Evolutionary conservation across 2,888 invertebrate genomes (phyloP).

Genomic region (Dermolepida albohirtum): DNA sequence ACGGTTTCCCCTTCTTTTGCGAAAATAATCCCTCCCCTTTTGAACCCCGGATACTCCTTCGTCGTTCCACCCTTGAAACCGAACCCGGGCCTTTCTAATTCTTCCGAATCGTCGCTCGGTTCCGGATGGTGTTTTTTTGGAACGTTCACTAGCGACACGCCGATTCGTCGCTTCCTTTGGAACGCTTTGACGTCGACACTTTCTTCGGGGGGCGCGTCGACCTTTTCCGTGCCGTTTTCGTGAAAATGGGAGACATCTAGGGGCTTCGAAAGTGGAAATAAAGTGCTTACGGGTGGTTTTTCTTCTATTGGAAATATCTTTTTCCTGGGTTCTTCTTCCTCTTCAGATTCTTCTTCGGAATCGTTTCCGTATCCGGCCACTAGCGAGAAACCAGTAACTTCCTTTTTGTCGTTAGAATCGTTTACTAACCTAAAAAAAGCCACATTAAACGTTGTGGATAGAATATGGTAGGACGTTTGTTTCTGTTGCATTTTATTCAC

Average conservation of each 20-base stretch:
- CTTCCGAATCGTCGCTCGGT: conserved; percentile 46
- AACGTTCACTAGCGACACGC: conserved; percentile 64
- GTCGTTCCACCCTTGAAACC: conserved; percentile 57
- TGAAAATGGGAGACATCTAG: conserved; percentile 61
- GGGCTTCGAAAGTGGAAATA: conserved; percentile 66
- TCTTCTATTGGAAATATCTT: conserved; percentile 28
- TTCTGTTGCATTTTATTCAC: too few species aligned
- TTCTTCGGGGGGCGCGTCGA: conserved; percentile 40
- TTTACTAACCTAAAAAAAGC: conserved; percentile 18
- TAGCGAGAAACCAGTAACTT: conserved; percentile 62
- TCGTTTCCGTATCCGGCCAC: conserved; percentile 71
- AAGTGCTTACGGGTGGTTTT: conserved; percentile 56
- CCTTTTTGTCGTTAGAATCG: conserved; percentile 40
- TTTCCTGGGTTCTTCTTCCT: conserved; percentile 50
- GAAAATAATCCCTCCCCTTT: conserved; percentile 62
- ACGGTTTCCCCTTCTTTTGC: conserved; percentile 55
- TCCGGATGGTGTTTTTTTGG: conserved; percentile 48
- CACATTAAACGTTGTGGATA: too few species aligned
- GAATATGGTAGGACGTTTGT: too few species aligned
- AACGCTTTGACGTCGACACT: conserved; percentile 66
- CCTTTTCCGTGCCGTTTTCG: conserved; percentile 13
- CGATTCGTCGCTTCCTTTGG: conserved; percentile 69
- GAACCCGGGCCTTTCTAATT: conserved; percentile 58
- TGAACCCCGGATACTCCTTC: conserved; percentile 57
- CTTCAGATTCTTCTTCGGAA: conserved; percentile 65